Evolutionary conservation across 2,888 invertebrate species (phyloP).

Genomic region (Diachrysia chrysitis): DNA sequence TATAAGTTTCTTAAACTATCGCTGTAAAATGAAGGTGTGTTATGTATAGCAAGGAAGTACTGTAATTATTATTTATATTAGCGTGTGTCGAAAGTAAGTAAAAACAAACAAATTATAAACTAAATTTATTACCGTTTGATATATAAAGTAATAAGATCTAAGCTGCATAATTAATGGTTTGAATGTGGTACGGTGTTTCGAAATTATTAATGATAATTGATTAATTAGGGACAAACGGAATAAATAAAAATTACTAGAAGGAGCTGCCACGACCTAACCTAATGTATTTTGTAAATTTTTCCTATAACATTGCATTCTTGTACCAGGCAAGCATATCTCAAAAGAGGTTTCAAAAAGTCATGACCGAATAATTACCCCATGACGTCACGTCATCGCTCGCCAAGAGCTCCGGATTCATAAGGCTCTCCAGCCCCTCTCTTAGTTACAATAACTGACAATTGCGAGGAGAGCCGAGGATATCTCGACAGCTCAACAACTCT

Average conservation of each 20-base stretch:
- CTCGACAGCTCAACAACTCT: constrained; percentile 28
- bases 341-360: background rate
- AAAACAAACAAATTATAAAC: no score
- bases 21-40: background rate
- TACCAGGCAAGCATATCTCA: constrained; percentile 4
- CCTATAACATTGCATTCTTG: no score
- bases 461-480: constrained; percentile 25
- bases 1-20: constrained; percentile 11
- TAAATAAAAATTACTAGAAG: no score
- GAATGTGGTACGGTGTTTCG: no score
- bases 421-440: constrained; percentile 16
- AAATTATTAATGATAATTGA: no score
- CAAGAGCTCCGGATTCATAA: background rate
- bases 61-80: background rate
- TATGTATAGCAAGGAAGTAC: background rate
- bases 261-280: no score
- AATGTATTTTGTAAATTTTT: no score
- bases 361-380: constrained; percentile 6
- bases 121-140: no score
- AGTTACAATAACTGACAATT: constrained; percentile 43
- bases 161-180: no score
- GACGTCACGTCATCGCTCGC: constrained; percentile 1
- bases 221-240: no score
- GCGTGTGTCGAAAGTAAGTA: background rate
- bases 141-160: no score